Conservation (phyloP, 64 coral and sea anemone species). For the Orbicella faveolata region DNA sequence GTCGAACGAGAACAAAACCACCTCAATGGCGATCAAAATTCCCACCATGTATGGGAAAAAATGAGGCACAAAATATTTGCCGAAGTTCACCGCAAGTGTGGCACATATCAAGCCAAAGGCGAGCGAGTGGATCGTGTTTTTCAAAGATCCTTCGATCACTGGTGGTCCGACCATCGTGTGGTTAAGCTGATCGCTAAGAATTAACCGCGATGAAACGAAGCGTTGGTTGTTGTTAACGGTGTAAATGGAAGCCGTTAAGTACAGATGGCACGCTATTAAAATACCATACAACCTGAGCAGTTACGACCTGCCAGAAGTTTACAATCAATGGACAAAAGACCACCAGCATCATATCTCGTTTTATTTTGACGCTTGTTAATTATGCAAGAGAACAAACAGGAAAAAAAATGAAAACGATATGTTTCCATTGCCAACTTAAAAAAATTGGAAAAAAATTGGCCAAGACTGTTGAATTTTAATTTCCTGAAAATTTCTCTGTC, state of each 20-base stretch:
- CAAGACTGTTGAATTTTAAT: neutral
- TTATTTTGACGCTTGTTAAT: slow-evolving; percentile 18
- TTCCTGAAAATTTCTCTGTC: neutral
- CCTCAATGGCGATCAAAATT: slow-evolving; percentile 1
- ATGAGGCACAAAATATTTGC: neutral
- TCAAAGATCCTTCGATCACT: slow-evolving; percentile 35
- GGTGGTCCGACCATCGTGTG: neutral
- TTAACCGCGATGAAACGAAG: neutral
- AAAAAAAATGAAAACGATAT: neutral
- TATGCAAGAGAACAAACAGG: neutral
- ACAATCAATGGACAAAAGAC: neutral
- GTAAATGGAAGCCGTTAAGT: neutral
- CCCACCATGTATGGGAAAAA: slow-evolving; percentile 46
- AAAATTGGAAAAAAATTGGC: neutral
- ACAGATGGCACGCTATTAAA: neutral
- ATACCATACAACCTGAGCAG: neutral
- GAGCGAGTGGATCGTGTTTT: slow-evolving; percentile 15
- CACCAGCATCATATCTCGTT: neutral
- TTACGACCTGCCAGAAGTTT: neutral
- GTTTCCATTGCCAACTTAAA: neutral
- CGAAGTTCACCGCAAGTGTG: slow-evolving; percentile 21
- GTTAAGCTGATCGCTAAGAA: no score
- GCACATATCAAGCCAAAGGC: slow-evolving; percentile 1
- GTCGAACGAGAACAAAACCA: slow-evolving; percentile 8
- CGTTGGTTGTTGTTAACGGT: neutral